Evolutionary conservation across 2,113 vertebrate species (phyloP).

Genomic region (Brevimyrus niger): DNA sequence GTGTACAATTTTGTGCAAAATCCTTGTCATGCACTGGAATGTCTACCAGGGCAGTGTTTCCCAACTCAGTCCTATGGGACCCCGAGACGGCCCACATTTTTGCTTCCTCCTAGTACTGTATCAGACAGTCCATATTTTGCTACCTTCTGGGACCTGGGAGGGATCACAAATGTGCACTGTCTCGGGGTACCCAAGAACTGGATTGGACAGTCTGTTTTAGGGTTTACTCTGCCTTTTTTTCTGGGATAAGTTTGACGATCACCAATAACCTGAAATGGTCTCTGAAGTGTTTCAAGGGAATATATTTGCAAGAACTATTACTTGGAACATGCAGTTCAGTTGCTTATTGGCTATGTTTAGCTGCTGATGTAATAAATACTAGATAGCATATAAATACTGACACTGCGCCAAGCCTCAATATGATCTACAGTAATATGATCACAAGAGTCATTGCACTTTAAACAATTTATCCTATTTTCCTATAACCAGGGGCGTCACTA

Average conservation of each 20-base stretch:
- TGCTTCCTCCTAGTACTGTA: not conserved
- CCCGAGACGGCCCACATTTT: not conserved
- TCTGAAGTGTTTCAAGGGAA: not conserved
- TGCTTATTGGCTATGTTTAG: not conserved
- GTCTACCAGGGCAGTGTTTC: not conserved
- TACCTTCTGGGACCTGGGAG: not conserved
- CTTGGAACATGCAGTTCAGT: not conserved
- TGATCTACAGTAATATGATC: not conserved
- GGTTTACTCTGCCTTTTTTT: not conserved
- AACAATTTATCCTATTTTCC: not conserved
- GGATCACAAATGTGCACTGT: not conserved
- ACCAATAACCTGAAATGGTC: not conserved
- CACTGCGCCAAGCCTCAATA: not conserved
- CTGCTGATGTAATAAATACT: not conserved
- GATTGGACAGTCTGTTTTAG: not conserved
- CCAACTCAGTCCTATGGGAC: not conserved
- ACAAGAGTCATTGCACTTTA: not conserved
- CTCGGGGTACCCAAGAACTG: not conserved
- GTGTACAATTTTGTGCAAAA: not conserved
- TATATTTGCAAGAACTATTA: not conserved
- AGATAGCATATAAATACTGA: not conserved
- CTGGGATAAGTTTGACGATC: not conserved
- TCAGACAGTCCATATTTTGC: not conserved
- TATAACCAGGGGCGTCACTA: no score
- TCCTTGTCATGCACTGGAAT: not conserved